Percentiles rank a stretch among this genome's conserved stretches.
phyloP scores from a whole-genome alignment of 2,797 vertebrate species.

The Gymnothorax javanicus region DNA sequence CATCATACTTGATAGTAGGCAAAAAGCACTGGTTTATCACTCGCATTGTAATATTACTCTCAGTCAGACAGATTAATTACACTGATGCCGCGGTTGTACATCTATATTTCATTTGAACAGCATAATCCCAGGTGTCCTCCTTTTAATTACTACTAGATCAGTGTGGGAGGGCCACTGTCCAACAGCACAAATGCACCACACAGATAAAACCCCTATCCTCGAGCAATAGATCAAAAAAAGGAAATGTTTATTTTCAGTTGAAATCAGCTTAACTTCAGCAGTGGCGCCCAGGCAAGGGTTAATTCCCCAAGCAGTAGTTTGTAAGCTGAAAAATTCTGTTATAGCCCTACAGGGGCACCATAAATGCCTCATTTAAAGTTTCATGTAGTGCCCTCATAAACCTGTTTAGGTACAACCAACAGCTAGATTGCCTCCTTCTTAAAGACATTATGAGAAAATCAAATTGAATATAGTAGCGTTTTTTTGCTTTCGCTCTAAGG shows the following conservation, averaged over 20 bases:
- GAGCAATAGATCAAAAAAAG: conserved; percentile 4
- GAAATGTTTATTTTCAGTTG: neutral
- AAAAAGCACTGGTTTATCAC: neutral
- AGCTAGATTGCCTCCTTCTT: conserved; percentile 47
- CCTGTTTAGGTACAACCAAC: conserved; percentile 45
- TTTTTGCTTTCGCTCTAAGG: conserved; percentile 42
- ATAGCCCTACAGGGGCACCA: conserved; percentile 32
- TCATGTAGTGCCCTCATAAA: conserved; percentile 43
- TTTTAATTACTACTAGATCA: conserved; percentile 13
- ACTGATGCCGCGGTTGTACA: conserved; percentile 8
- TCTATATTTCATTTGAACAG: conserved; percentile 23
- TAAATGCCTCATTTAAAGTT: conserved; percentile 45
- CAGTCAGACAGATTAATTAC: conserved; percentile 20
- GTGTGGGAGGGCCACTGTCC: conserved; percentile 9
- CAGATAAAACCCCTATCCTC: conserved; percentile 8
- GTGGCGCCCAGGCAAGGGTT: conserved; percentile 26
- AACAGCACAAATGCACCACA: conserved; percentile 11
- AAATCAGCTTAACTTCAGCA: neutral
- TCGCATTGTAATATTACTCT: conserved; percentile 18
- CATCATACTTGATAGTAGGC: neutral
- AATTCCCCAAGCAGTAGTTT: conserved; percentile 29
- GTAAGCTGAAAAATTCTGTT: conserved; percentile 39
- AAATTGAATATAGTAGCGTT: conserved; percentile 55
- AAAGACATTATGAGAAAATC: conserved; percentile 44
- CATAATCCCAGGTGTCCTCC: conserved; percentile 7